These are phyloP conservation scores for Brachionus angularis DNA, from an alignment of 1,140 invertebrate species.

Conservation along the genomic window DNA sequence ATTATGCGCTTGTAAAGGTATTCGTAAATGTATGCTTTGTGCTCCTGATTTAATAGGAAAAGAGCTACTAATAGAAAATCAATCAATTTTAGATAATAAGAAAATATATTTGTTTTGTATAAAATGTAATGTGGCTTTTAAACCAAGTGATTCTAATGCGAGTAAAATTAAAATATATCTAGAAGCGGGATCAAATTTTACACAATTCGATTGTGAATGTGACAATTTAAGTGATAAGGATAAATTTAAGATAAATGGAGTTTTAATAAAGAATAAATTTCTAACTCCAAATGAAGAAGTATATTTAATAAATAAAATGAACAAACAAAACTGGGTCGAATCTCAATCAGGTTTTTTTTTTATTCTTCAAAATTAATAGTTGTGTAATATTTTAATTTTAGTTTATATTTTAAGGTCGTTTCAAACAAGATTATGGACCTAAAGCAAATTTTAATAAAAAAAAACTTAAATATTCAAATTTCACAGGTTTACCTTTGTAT, in stretches of 20 bases:
- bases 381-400: constrained; percentile 2
- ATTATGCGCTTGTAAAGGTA: constrained; percentile 36
- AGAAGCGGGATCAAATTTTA: neutral
- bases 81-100: neutral
- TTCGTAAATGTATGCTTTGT: constrained; percentile 44
- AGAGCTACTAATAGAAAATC: neutral
- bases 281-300: constrained; percentile 69
- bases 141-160: too few species aligned
- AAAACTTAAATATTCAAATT: constrained; percentile 71
- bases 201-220: neutral
- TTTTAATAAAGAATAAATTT: constrained; percentile 65
- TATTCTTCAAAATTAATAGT: neutral
- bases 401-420: too few species aligned
- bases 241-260: constrained; percentile 53
- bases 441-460: constrained; percentile 96
- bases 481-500: constrained; percentile 79
- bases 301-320: constrained; percentile 67
- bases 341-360: constrained; percentile 80
- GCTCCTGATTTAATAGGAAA: constrained; percentile 62
- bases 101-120: neutral
- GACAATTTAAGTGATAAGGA: constrained; percentile 32
- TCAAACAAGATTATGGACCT: constrained; percentile 82
- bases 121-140: too few species aligned
- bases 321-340: constrained; percentile 75
- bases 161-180: too few species aligned